A percentile compares a stretch with the other conserved stretches of the same genome.
Evolutionary conservation across 2,888 invertebrate species (phyloP).

Genomic region (Beris chalybata): DNA sequence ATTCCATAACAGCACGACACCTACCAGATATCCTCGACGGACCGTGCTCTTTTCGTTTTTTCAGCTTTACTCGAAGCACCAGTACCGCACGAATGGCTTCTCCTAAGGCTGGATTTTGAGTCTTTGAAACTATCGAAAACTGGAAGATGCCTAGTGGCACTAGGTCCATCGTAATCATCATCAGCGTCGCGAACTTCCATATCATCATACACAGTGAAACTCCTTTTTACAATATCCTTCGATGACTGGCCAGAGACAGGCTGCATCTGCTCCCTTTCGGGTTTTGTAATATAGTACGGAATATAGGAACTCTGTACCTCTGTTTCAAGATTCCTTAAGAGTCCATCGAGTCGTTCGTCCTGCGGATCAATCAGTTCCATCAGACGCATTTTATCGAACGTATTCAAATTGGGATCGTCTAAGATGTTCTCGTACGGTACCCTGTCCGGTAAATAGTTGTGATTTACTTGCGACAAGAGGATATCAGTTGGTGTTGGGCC

Average conservation of each 20-base stretch:
- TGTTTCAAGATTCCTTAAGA: conserved; percentile 29
- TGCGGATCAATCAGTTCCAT: conserved; percentile 38
- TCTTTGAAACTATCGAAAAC: conserved; percentile 1
- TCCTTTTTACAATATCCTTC: conserved; percentile 36
- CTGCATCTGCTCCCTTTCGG: background rate
- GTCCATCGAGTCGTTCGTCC: conserved; percentile 26
- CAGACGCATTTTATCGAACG: conserved; percentile 40
- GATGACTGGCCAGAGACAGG: background rate
- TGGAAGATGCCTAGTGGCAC: conserved; percentile 13
- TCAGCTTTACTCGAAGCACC: background rate
- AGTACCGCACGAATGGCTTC: background rate
- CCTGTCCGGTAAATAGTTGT: conserved; percentile 33
- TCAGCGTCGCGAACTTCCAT: conserved; percentile 39
- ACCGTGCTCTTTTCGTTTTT: conserved; percentile 33
- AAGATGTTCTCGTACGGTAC: conserved; percentile 37
- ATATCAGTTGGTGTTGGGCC: background rate
- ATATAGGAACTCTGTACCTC: conserved; percentile 37
- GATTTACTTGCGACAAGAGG: conserved; percentile 24
- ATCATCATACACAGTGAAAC: conserved; percentile 41
- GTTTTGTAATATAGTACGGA: conserved; percentile 22
- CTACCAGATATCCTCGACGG: conserved; percentile 44
- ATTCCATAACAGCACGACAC: conserved; percentile 9
- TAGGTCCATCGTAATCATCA: conserved; percentile 37
- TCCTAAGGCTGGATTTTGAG: background rate
- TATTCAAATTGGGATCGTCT: conserved; percentile 40